Evolutionary conservation across 1,140 invertebrate genomes (phyloP), one percentile per base, ranked within the genome.

Genomic region (Chironomus tepperi): DNA sequence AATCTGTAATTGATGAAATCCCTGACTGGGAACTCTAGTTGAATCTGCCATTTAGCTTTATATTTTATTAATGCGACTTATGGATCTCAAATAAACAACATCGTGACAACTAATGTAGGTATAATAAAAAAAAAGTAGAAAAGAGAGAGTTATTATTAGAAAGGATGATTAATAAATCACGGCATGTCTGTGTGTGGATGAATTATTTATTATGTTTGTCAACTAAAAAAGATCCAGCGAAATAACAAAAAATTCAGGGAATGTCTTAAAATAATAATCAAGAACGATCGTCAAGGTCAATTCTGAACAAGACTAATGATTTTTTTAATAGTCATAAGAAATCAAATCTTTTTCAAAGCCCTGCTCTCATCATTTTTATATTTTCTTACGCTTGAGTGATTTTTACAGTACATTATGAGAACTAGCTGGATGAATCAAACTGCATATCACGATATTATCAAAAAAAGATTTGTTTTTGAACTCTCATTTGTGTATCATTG

Each of bases 1-100:
- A 65, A 82, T 78, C 76, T 80, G 81, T 75, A 82, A 77, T 77
- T 82, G 81, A 79, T 82, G 79, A 78, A 79, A 80, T 75, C 79
- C 79, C 77, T 80, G 79, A 79, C 78, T 78, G 74, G 75, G 75
- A 8, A 16, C 1, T 70, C 74, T 75, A 24, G 15, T 15, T 65
- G 57, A 19, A 64, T 74, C 74, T 15, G 74, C 65, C 75, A 75
- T 73, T 21, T 24, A 64, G 34, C 5, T 34, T 34, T 34, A 2
- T 34, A 34, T 34, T 34, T 34, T 34, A 34, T 34, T 34, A 34
- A 34, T 34, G 24, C 24, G 24, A 34, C 24, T 34, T 34, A 34
- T 34, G 24, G 24, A 34, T 34, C 24, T 73, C n/a, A 19, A 42
- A 42, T 24, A 8, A 21, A 34, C 24, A 34, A 34, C 24, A 34